A percentile compares a stretch with the other conserved stretches of the same genome.
phyloP scores from a whole-genome alignment of 1,140 invertebrate species.

The Apis florea region DNA sequence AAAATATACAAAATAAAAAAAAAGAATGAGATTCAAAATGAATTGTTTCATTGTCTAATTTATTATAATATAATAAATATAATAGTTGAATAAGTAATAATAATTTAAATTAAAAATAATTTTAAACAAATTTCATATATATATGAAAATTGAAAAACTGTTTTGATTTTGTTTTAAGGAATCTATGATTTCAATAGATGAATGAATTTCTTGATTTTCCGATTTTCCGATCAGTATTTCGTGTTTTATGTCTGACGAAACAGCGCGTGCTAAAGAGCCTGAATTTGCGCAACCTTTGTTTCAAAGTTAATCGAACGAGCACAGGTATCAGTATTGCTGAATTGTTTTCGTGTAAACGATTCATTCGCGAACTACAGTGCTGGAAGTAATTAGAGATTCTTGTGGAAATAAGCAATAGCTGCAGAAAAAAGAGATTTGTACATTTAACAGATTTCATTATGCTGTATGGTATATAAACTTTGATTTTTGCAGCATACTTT shows the following conservation, averaged over 20 bases:
- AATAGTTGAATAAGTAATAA: too few relatives aligned
- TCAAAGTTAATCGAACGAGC: neutral
- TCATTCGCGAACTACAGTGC: neutral
- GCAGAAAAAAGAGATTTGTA: neutral
- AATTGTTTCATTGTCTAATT: too few relatives aligned
- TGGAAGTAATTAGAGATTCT: neutral
- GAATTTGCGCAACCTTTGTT: neutral
- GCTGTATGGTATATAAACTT: neutral
- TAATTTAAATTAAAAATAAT: too few relatives aligned
- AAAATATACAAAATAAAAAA: too few relatives aligned
- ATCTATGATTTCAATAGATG: neutral
- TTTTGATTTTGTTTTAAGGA: too few relatives aligned
- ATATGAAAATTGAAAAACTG: too few relatives aligned
- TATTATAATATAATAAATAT: too few relatives aligned
- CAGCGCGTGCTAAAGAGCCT: neutral
- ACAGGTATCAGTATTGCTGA: neutral
- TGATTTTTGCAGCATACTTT: neutral
- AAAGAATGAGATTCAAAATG: too few relatives aligned
- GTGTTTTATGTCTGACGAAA: neutral
- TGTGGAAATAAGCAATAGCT: neutral
- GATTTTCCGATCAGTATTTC: neutral
- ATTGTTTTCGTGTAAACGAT: neutral
- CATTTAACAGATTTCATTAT: neutral
- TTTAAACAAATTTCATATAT: too few relatives aligned
- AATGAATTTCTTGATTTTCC: neutral